A percentile compares a stretch with the other conserved stretches of the same genome.
Conservation (phyloP, 2,113 vertebrate species). For the human region GRCh38 chr7:118031501-118032000, state of each 20-base stretch:
- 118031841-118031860: neutral
- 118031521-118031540: neutral
- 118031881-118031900: neutral
- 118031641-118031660: neutral
- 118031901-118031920: neutral
- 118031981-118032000: neutral
- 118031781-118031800: slow-evolving; percentile 13
- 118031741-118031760: neutral
- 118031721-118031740: neutral
- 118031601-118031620: neutral
- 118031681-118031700: neutral
- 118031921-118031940: neutral
- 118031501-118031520: neutral
- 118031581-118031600: neutral
- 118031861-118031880: neutral
- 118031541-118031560: neutral
- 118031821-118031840: neutral
- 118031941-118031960: neutral
- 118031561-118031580: neutral
- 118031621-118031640: neutral
- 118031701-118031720: neutral
- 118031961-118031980: neutral
- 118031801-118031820: neutral
- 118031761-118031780: neutral
- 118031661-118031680: neutral